Evolutionary conservation across 2,888 invertebrate species (phyloP).

Genomic region (Dione juno): DNA sequence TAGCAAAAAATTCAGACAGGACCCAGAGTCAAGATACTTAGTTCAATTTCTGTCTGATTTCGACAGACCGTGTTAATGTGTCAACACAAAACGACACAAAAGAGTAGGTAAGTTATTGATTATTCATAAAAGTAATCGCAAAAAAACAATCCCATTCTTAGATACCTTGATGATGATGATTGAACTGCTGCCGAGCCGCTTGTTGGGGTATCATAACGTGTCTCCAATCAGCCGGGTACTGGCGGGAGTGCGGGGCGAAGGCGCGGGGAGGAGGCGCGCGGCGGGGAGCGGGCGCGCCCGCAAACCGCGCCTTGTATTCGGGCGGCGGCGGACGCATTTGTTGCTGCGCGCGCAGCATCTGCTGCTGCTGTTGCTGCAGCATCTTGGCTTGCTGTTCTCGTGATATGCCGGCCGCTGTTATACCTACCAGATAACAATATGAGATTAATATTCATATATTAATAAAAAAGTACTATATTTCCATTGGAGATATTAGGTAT

Average conservation of each 20-base stretch:
- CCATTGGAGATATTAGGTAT: too few species aligned
- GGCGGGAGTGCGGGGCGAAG: constrained; percentile 68
- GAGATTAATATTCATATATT: too few species aligned
- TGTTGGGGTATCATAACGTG: constrained; percentile 85
- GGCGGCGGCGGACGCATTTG: constrained; percentile 90
- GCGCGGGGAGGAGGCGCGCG: constrained; percentile 55
- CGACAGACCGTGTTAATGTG: too few species aligned
- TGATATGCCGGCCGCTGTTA: constrained; percentile 75
- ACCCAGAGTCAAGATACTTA: too few species aligned
- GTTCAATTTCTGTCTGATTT: too few species aligned
- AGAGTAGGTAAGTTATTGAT: too few species aligned
- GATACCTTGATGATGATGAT: constrained; percentile 80
- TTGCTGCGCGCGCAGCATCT: constrained; percentile 84
- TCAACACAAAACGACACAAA: too few species aligned
- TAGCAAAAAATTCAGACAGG: too few species aligned
- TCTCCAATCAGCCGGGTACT: constrained; percentile 77
- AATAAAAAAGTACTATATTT: too few species aligned
- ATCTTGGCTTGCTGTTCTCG: constrained; percentile 87
- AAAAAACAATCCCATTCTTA: neutral
- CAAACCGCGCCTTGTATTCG: constrained; percentile 90
- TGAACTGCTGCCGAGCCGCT: constrained; percentile 70
- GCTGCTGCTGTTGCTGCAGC: constrained; percentile 87
- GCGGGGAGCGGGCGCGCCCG: constrained; percentile 60
- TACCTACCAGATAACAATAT: constrained; percentile 58
- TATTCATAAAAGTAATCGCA: too few species aligned